A percentile compares a stretch with the other conserved stretches of the same genome.
Conservation (phyloP, 2,888 invertebrate species). For the Ennomos fuscantarius region DNA sequence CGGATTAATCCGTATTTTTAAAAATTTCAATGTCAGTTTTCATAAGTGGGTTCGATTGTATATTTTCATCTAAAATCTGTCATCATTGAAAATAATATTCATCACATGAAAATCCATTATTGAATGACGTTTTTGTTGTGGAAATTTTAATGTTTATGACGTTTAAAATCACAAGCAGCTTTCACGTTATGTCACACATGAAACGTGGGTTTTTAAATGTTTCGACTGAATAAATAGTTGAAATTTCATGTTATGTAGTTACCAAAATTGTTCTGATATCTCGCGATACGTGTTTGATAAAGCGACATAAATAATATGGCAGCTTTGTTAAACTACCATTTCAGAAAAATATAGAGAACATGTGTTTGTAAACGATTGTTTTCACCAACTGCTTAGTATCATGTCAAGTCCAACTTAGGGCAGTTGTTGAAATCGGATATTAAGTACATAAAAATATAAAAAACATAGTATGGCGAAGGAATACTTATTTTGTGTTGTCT, state of each 20-base stretch:
- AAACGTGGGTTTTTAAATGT: slow-evolving; percentile 25
- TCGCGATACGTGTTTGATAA: slow-evolving; percentile 2
- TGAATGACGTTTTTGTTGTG: slow-evolving; percentile 20
- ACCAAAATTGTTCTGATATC: slow-evolving; percentile 41
- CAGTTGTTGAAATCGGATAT: slow-evolving; percentile 4
- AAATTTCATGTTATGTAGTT: slow-evolving; percentile 50
- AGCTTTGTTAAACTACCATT: not conserved
- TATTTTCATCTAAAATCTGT: not conserved
- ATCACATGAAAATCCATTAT: not conserved
- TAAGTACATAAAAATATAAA: slow-evolving; percentile 27
- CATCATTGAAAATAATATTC: no score
- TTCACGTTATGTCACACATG: slow-evolving; percentile 17
- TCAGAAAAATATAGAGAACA: slow-evolving; percentile 1
- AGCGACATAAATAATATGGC: not conserved
- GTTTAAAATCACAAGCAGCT: not conserved
- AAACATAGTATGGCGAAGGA: no score
- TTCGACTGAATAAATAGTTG: slow-evolving; percentile 41
- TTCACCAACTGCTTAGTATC: not conserved
- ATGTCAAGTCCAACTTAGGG: not conserved
- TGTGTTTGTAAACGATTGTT: slow-evolving; percentile 3
- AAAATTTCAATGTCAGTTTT: slow-evolving; percentile 1
- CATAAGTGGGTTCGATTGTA: not conserved
- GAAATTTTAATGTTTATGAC: not conserved
- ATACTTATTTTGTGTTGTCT: no score
- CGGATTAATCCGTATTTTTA: slow-evolving; percentile 7